Percentiles rank a stretch among this genome's conserved stretches.
phyloP scores from a whole-genome alignment of 2,797 vertebrate species.

The Cyprinodon diabolis region DNA sequence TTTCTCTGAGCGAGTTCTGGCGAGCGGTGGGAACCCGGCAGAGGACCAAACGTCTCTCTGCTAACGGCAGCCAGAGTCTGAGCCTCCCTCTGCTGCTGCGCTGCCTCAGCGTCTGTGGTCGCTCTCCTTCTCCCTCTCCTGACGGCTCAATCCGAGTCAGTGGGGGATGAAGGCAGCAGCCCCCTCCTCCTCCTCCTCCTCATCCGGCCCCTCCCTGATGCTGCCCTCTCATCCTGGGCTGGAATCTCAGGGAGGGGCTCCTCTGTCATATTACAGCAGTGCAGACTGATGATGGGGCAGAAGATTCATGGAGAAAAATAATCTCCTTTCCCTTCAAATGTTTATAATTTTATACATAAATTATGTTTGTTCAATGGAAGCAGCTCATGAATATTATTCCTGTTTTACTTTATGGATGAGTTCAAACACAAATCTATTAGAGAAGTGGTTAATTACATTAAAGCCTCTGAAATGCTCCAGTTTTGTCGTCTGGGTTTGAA shows the following conservation, averaged over 20 bases:
- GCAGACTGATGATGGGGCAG: not conserved
- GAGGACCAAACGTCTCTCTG: not conserved
- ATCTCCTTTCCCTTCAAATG: no score
- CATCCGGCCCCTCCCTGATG: conserved; percentile 51
- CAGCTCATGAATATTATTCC: no score
- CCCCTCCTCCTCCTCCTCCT: not conserved
- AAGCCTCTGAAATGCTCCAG: no score
- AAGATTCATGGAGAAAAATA: no score
- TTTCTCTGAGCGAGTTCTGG: conserved; percentile 43
- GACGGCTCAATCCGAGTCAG: conserved; percentile 44
- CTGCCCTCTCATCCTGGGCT: conserved; percentile 60
- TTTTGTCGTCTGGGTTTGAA: no score
- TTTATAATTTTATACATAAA: no score
- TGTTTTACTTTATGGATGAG: no score
- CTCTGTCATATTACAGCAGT: conserved; percentile 16
- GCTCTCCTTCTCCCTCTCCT: conserved; percentile 51
- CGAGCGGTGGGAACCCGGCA: conserved; percentile 9
- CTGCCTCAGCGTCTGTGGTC: conserved; percentile 54
- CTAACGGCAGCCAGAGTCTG: conserved; percentile 21
- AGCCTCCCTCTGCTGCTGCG: conserved; percentile 30
- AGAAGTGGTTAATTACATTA: no score
- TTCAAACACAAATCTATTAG: no score
- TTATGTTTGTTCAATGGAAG: no score
- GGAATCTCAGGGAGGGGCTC: conserved; percentile 45
- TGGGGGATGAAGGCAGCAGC: conserved; percentile 46